Percentiles rank a stretch among this genome's conserved stretches.
These are phyloP conservation scores for Agrenia bidenticulata DNA, from an alignment of 2,888 invertebrate genomes.

Conservation along the genomic window DNA sequence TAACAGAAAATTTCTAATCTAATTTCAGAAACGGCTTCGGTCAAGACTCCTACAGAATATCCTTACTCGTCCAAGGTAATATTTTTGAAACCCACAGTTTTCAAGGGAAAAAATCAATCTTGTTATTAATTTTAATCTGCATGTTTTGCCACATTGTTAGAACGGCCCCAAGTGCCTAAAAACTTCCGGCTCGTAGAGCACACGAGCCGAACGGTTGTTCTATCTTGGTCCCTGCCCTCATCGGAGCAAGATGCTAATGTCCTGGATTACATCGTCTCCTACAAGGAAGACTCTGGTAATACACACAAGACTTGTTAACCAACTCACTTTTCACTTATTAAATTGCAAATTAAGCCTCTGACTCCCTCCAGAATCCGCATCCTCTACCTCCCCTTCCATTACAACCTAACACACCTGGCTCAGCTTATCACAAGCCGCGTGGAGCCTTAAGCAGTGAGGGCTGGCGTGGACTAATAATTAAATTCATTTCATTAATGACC, in stretches of 20 bases:
- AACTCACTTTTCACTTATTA: neutral
- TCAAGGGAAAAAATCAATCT: too few relatives aligned
- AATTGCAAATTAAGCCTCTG: neutral
- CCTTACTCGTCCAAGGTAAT: constrained; percentile 59
- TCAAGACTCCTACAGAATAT: constrained; percentile 60
- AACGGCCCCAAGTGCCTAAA: constrained; percentile 65
- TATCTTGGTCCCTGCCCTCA: constrained; percentile 60
- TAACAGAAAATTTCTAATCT: neutral
- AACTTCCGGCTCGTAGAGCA: constrained; percentile 63
- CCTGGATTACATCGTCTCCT: constrained; percentile 63
- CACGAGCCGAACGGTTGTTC: constrained; percentile 62
- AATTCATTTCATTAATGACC: neutral
- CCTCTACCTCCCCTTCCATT: too few relatives aligned
- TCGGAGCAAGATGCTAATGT: constrained; percentile 56
- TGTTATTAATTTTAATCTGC: too few relatives aligned
- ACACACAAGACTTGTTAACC: constrained; percentile 9
- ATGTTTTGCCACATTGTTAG: too few relatives aligned
- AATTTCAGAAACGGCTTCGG: constrained; percentile 63
- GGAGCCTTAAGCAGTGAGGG: neutral
- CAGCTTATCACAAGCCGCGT: too few relatives aligned
- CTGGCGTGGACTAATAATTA: neutral
- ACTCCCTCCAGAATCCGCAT: too few relatives aligned
- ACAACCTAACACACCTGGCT: too few relatives aligned
- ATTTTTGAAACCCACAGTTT: too few relatives aligned
- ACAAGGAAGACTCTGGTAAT: constrained; percentile 63